Conservation (phyloP, 1,140 invertebrate species). For the Drosophila malerkotliana region DNA sequence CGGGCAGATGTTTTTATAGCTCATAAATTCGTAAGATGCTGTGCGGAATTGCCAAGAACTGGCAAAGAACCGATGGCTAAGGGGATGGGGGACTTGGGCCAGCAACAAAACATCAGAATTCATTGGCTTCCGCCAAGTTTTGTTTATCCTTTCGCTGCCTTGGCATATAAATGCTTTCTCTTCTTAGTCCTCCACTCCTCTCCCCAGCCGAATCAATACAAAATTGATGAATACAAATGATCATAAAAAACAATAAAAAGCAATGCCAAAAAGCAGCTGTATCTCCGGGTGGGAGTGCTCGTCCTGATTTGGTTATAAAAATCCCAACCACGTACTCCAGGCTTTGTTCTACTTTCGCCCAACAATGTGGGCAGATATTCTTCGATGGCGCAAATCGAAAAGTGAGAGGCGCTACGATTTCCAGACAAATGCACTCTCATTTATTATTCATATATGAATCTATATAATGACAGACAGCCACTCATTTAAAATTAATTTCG, state of each 20-base stretch:
- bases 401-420: slow-evolving; percentile 27
- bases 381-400: slow-evolving; percentile 26
- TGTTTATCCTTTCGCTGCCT: slow-evolving; percentile 73
- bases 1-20: slow-evolving; percentile 81
- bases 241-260: slow-evolving; percentile 83
- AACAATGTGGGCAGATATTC: slow-evolving; percentile 16
- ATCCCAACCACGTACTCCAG: slow-evolving; percentile 64
- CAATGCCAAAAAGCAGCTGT: slow-evolving; percentile 73
- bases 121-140: slow-evolving; percentile 68
- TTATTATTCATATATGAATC: slow-evolving; percentile 67
- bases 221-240: slow-evolving; percentile 83
- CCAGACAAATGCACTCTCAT: slow-evolving; percentile 59
- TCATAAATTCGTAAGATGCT: slow-evolving; percentile 82
- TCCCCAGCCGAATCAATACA: slow-evolving; percentile 68
- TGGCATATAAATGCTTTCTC: slow-evolving; percentile 54
- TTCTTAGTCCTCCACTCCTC: not conserved
- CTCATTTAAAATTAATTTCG: slow-evolving; percentile 79
- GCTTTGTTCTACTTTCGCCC: slow-evolving; percentile 8
- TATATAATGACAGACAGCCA: slow-evolving; percentile 61
- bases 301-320: slow-evolving; percentile 82
- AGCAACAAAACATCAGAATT: slow-evolving; percentile 71
- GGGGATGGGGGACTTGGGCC: slow-evolving; percentile 14
- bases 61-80: slow-evolving; percentile 1
- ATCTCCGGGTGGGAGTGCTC: slow-evolving; percentile 24
- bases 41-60: slow-evolving; percentile 59